Evolutionary conservation across 2,797 vertebrate species (phyloP).

Genomic region (Enteromius afrohamiltoni): DNA sequence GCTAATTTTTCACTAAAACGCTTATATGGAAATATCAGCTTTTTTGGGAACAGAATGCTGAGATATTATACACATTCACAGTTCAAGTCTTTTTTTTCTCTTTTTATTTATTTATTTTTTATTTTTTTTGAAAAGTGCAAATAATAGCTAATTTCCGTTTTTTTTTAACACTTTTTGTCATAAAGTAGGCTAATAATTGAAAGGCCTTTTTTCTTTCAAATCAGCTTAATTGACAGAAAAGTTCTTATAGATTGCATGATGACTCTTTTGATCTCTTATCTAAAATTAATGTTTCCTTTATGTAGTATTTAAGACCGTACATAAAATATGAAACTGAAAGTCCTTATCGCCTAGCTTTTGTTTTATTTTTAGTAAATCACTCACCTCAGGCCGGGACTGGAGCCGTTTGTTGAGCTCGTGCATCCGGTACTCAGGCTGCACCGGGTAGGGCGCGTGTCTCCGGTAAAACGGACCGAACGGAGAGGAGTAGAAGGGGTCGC

Average conservation of each 20-base stretch:
- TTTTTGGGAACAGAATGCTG: background rate
- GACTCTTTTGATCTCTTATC: background rate
- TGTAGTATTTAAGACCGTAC: background rate
- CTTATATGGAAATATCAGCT: background rate
- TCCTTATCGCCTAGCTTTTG: background rate
- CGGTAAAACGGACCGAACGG: constrained; percentile 73
- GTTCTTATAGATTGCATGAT: background rate
- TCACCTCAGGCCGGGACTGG: constrained; percentile 98
- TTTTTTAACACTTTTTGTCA: background rate
- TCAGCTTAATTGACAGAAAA: constrained; percentile 1
- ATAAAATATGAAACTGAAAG: background rate
- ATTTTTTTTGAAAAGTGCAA: background rate
- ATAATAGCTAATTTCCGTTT: background rate
- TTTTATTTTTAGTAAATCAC: constrained; percentile 22
- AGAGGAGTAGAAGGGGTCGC: constrained; percentile 60
- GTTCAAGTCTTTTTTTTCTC: no score
- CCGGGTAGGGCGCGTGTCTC: constrained; percentile 96
- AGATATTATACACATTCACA: background rate
- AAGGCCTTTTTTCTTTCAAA: background rate
- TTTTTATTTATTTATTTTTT: no score
- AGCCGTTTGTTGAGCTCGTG: constrained; percentile 99
- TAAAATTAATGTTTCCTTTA: background rate
- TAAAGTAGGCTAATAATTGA: background rate
- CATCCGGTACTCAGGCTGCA: constrained; percentile 99
- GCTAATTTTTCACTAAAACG: background rate